These are phyloP conservation scores for Schizopygopsis pylzovi DNA, from an alignment of 2,797 vertebrate genomes.

Conservation along the genomic window DNA sequence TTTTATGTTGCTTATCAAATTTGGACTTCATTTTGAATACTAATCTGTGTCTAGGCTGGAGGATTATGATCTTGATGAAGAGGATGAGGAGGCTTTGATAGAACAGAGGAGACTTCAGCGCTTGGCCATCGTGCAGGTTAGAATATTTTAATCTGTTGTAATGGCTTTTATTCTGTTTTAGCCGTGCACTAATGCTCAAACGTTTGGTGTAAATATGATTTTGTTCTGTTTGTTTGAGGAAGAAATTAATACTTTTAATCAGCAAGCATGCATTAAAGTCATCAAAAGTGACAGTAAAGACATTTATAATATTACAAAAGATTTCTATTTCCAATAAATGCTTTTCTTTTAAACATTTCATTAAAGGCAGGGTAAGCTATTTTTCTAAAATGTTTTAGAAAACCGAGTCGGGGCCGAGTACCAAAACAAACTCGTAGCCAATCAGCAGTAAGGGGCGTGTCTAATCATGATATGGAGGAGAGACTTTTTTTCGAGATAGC, in stretches of 20 bases:
- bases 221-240: background rate
- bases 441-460: no score
- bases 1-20: background rate
- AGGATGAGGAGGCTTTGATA: constrained; percentile 97
- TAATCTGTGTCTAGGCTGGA: constrained; percentile 81
- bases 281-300: background rate
- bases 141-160: background rate
- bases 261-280: background rate
- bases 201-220: background rate
- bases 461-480: no score
- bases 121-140: constrained; percentile 94
- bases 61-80: constrained; percentile 95
- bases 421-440: no score
- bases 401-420: no score
- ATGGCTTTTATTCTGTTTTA: background rate
- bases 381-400: no score
- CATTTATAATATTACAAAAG: background rate
- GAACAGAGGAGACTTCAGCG: constrained; percentile 94
- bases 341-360: background rate
- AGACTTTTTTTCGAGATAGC: no score
- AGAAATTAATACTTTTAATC: background rate
- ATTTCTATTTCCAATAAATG: background rate
- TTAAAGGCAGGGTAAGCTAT: no score
- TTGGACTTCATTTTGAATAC: background rate
- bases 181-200: background rate